phyloP scores from a whole-genome alignment of 2,888 invertebrate genomes.

The Nomada flava region DNA sequence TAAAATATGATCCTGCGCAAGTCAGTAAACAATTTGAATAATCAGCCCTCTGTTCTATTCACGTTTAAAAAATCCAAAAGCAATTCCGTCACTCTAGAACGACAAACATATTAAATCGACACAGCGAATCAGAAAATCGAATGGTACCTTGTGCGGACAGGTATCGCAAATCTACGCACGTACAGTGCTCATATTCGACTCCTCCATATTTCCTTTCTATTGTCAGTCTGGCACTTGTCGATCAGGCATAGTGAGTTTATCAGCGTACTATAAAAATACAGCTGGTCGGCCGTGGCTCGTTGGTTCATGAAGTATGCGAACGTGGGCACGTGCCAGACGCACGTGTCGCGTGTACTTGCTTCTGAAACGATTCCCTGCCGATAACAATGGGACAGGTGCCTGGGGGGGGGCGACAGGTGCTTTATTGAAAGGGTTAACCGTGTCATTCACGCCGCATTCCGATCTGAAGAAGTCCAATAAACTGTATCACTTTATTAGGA shows the following conservation, averaged over 20 bases:
- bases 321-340: conserved; percentile 27
- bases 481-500: conserved; percentile 82
- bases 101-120: too few species aligned
- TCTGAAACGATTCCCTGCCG: background rate
- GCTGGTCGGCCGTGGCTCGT: conserved; percentile 67
- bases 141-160: too few species aligned
- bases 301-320: background rate
- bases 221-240: conserved; percentile 71
- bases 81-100: too few species aligned
- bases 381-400: conserved; percentile 3
- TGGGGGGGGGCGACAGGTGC: background rate
- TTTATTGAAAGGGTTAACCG: conserved; percentile 54
- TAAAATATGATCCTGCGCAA: too few species aligned
- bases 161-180: too few species aligned
- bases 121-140: too few species aligned
- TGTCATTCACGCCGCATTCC: conserved; percentile 78
- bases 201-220: background rate
- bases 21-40: too few species aligned
- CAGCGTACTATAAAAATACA: conserved; percentile 75
- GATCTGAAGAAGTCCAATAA: conserved; percentile 83
- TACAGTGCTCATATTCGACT: background rate
- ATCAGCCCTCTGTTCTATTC: too few species aligned
- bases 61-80: too few species aligned
- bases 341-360: conserved; percentile 7
- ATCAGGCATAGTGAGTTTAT: conserved; percentile 77